Percentiles rank a stretch among this genome's conserved stretches.
Evolutionary conservation across 2,888 invertebrate species (phyloP).

Genomic region (Agrotis puta): DNA sequence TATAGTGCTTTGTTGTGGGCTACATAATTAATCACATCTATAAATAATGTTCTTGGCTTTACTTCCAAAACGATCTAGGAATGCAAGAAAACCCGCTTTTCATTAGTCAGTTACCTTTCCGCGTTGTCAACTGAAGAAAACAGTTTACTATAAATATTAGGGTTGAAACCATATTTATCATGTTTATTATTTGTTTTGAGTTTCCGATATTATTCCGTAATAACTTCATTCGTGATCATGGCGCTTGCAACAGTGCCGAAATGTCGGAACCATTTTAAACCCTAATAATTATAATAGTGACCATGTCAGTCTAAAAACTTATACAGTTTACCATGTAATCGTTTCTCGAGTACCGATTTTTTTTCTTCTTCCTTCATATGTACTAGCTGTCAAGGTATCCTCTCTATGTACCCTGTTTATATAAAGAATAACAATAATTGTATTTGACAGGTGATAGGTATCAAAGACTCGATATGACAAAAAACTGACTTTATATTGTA

Average conservation of each 20-base stretch:
- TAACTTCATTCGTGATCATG: too few species aligned
- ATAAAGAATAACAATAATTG: neutral
- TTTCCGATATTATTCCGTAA: too few species aligned
- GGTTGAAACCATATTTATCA: too few species aligned
- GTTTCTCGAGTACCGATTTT: constrained; percentile 12
- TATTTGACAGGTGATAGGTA: neutral
- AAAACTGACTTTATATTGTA: neutral
- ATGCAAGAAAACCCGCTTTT: constrained; percentile 47
- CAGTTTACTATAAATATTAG: constrained; percentile 44
- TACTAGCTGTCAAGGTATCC: constrained; percentile 8
- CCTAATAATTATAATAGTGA: too few species aligned
- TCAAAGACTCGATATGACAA: neutral
- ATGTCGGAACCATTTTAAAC: too few species aligned
- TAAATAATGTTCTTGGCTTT: constrained; percentile 38
- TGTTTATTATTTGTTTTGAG: too few species aligned
- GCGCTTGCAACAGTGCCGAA: too few species aligned
- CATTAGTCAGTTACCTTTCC: constrained; percentile 36
- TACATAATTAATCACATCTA: constrained; percentile 45
- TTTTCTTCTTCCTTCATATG: constrained; percentile 15
- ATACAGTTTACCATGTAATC: too few species aligned
- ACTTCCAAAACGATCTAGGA: constrained; percentile 38
- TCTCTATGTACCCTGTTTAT: neutral
- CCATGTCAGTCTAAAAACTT: too few species aligned
- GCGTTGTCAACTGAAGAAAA: constrained; percentile 28
- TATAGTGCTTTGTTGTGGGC: constrained; percentile 24